A percentile compares a stretch with the other conserved stretches of the same genome.
These are phyloP conservation scores for Cordilura impudica DNA, from an alignment of 2,888 invertebrate genomes.

Conservation along the genomic window DNA sequence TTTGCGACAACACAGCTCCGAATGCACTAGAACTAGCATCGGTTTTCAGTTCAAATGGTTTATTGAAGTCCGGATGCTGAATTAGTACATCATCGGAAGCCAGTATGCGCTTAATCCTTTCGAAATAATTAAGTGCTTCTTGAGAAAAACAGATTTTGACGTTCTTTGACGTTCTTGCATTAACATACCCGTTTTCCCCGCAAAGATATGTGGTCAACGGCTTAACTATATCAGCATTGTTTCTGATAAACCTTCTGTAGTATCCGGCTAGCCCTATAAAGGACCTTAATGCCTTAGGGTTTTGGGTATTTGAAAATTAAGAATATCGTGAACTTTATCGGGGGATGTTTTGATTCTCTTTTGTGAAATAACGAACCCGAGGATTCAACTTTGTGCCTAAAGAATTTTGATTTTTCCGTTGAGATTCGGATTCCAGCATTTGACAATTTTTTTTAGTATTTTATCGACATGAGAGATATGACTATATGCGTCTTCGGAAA, in stretches of 20 bases:
- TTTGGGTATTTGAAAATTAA: constrained; percentile 10
- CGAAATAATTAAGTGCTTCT: not conserved
- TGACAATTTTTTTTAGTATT: too few relatives aligned
- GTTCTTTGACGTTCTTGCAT: not conserved
- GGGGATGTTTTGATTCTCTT: too few relatives aligned
- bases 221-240: not conserved
- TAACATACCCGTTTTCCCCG: not conserved
- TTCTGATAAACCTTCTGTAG: constrained; percentile 28
- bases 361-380: too few relatives aligned
- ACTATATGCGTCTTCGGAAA: constrained; percentile 12
- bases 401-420: too few relatives aligned
- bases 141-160: not conserved
- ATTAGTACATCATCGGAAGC: too few relatives aligned
- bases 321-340: constrained; percentile 14
- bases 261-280: constrained; percentile 13
- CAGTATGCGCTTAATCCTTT: not conserved
- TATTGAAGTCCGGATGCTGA: not conserved
- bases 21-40: not conserved
- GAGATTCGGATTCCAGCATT: too few relatives aligned
- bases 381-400: too few relatives aligned
- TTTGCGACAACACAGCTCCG: not conserved
- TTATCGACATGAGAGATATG: not conserved
- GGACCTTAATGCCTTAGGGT: constrained; percentile 5
- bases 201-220: not conserved
- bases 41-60: not conserved